phyloP scores from a whole-genome alignment of 2,113 vertebrate genomes.

The Nothoprocta perdicaria region DNA sequence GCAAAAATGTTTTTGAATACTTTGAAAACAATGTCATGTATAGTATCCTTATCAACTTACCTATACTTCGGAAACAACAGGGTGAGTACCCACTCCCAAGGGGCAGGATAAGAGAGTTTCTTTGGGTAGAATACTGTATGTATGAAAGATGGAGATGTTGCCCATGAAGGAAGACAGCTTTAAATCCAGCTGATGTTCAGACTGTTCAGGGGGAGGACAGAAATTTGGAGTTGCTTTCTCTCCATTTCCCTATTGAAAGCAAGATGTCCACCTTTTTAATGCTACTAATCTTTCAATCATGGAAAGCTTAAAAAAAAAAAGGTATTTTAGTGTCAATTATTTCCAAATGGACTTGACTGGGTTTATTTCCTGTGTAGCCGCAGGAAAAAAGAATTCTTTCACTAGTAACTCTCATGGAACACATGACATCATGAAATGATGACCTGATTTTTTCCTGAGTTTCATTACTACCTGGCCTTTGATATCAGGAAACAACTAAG shows the following conservation, averaged over 20 bases:
- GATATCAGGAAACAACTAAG: not conserved
- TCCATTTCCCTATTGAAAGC: not conserved
- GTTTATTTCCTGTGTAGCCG: not conserved
- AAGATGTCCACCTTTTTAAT: not conserved
- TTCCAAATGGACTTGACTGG: not conserved
- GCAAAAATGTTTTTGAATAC: not conserved
- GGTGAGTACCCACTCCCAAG: not conserved
- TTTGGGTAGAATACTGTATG: not conserved
- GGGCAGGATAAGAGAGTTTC: not conserved
- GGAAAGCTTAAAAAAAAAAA: not conserved
- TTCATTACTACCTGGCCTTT: constrained; percentile 12
- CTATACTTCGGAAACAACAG: not conserved
- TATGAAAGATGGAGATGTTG: not conserved
- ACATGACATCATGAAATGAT: not conserved
- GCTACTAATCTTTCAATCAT: not conserved
- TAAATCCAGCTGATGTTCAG: not conserved
- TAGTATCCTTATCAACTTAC: not conserved
- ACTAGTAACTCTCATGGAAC: not conserved
- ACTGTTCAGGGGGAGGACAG: accelerated
- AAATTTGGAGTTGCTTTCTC: not conserved
- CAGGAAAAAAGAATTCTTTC: not conserved
- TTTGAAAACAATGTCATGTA: not conserved
- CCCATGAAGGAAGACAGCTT: not conserved
- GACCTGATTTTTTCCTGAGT: constrained; percentile 9
- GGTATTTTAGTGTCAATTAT: not conserved